Evolutionary conservation across 2,888 invertebrate species (phyloP).

Genomic region (Aphidius colemani): DNA sequence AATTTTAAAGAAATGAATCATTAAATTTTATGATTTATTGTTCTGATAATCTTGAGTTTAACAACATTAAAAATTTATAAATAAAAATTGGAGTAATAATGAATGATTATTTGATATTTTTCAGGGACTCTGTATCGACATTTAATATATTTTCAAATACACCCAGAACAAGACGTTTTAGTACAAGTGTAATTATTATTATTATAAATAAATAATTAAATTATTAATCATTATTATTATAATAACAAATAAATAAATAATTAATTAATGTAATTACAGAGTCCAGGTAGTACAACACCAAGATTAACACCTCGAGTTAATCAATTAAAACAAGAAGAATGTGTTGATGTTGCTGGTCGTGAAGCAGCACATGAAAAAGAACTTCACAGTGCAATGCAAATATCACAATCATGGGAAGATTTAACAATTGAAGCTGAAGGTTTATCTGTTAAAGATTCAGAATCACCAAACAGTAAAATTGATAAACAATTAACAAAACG

Average conservation of each 20-base stretch:
- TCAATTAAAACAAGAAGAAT: slow-evolving; percentile 87
- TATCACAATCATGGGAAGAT: slow-evolving; percentile 95
- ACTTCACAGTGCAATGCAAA: slow-evolving; percentile 88
- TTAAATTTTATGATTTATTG: too few relatives aligned
- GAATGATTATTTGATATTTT: slow-evolving; percentile 48
- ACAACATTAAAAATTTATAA: too few relatives aligned
- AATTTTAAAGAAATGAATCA: too few relatives aligned
- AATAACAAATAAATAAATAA: slow-evolving; percentile 8
- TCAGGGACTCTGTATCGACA: slow-evolving; percentile 70
- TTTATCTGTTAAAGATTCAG: slow-evolving; percentile 58
- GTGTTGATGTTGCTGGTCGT: slow-evolving; percentile 80
- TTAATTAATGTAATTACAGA: slow-evolving; percentile 50
- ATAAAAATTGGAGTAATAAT: slow-evolving; percentile 16
- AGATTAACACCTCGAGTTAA: slow-evolving; percentile 82
- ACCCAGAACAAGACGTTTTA: slow-evolving; percentile 82
- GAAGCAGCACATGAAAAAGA: slow-evolving; percentile 92
- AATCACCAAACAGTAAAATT: slow-evolving; percentile 47
- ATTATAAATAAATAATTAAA: slow-evolving; percentile 3
- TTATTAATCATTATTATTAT: slow-evolving; percentile 5
- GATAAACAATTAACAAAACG: slow-evolving; percentile 50
- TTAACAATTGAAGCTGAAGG: slow-evolving; percentile 74
- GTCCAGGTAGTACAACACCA: slow-evolving; percentile 62
- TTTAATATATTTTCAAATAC: slow-evolving; percentile 74
- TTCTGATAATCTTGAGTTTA: too few relatives aligned
- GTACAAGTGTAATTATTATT: slow-evolving; percentile 77